Evolutionary conservation across 2,888 invertebrate species (phyloP).

Genomic region (Calameuta filiformis): DNA sequence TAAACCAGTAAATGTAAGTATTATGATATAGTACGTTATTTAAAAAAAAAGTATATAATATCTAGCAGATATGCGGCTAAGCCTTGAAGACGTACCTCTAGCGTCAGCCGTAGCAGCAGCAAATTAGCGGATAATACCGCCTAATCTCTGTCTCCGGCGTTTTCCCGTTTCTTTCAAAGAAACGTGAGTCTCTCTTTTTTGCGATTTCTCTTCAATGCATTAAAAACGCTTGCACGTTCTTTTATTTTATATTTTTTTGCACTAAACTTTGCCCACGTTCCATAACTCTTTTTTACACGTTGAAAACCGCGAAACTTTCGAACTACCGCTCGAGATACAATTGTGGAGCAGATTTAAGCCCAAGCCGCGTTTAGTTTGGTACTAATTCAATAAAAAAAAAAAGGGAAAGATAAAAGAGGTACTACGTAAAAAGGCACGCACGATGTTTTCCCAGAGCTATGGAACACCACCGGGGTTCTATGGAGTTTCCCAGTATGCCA

Average conservation of each 20-base stretch:
- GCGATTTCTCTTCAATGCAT: not conserved
- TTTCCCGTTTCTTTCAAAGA: conserved; percentile 51
- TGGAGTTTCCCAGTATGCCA: not conserved
- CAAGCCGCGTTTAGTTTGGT: not conserved
- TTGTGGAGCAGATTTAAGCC: not conserved
- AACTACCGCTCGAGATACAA: not conserved
- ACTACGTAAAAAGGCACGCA: not conserved
- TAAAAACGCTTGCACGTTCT: conserved; percentile 35
- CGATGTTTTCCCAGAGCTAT: not conserved
- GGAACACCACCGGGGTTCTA: not conserved
- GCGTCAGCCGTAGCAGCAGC: conserved; percentile 61
- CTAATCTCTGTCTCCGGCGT: conserved; percentile 54
- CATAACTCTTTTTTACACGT: conserved; percentile 31
- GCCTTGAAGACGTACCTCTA: conserved; percentile 64
- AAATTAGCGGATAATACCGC: conserved; percentile 58
- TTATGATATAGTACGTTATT: not conserved
- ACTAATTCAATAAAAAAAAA: not conserved
- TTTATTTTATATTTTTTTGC: conserved; percentile 40
- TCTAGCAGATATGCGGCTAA: conserved; percentile 52
- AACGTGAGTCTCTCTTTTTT: conserved; percentile 33
- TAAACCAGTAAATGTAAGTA: not conserved
- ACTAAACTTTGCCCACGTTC: conserved; percentile 40
- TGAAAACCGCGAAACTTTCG: not conserved
- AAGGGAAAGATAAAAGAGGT: not conserved
- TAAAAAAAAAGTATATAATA: not conserved